phyloP scores from a whole-genome alignment of 2,888 invertebrate species.

The Dysmachus trigonus region DNA sequence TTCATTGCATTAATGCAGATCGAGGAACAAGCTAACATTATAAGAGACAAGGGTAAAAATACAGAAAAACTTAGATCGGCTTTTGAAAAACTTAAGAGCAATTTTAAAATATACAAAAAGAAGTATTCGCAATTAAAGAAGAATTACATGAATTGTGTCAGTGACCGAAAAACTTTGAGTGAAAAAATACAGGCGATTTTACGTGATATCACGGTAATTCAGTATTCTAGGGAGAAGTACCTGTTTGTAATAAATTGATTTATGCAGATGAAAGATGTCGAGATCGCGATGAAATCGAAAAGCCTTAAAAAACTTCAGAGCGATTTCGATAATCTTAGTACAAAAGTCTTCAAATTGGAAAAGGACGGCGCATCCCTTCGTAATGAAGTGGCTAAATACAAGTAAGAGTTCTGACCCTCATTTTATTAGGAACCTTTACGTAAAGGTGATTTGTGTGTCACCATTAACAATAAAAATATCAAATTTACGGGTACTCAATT shows the following conservation, averaged over 20 bases:
- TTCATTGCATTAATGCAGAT: neutral
- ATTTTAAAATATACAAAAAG: neutral
- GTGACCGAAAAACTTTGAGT: neutral
- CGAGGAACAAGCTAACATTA: neutral
- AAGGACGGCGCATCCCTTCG: neutral
- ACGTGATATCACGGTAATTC: neutral
- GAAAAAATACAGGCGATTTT: neutral
- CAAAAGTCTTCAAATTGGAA: neutral
- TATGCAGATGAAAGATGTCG: neutral
- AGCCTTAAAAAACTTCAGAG: neutral
- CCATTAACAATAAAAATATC: too few species aligned
- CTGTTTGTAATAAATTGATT: neutral
- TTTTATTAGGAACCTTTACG: too few species aligned
- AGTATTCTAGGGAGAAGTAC: neutral
- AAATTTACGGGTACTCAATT: too few species aligned
- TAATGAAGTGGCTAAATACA: neutral
- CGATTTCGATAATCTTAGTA: neutral
- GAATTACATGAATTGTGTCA: neutral
- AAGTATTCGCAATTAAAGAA: neutral
- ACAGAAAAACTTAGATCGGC: neutral
- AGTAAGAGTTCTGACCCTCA: neutral
- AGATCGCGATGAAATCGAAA: neutral
- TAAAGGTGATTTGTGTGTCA: too few species aligned
- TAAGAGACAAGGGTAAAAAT: neutral
- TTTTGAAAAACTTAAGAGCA: neutral